A percentile compares a stretch with the other conserved stretches of the same genome.
These are phyloP conservation scores for Stenichneumon culpator DNA, from an alignment of 2,888 invertebrate genomes.

Conservation along the genomic window DNA sequence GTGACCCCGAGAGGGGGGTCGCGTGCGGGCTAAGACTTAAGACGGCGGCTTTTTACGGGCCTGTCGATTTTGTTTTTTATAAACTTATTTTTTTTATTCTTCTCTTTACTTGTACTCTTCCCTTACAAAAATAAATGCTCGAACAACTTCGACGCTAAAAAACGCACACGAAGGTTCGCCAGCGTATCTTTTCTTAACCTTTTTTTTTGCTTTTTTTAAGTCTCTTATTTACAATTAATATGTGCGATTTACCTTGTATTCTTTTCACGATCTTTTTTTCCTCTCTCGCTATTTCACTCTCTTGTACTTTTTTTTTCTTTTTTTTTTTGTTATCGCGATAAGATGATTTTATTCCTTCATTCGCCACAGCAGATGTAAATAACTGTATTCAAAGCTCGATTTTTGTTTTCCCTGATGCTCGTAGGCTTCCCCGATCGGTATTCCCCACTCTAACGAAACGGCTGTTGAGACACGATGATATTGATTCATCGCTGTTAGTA, in stretches of 20 bases:
- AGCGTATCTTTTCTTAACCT: constrained; percentile 25
- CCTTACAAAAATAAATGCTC: constrained; percentile 82
- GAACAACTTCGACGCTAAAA: constrained; percentile 77
- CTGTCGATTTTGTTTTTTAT: constrained; percentile 38
- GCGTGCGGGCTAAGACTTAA: constrained; percentile 36
- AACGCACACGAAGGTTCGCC: constrained; percentile 76
- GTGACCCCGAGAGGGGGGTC: constrained; percentile 42
- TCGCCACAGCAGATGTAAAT: constrained; percentile 34
- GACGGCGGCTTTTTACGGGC: constrained; percentile 37
- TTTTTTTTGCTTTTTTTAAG: constrained; percentile 25
- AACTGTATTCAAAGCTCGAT: background rate
- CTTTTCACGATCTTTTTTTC: constrained; percentile 24
- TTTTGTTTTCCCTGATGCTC: background rate
- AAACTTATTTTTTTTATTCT: constrained; percentile 47
- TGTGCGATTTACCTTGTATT: constrained; percentile 31
- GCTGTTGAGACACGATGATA: constrained; percentile 46
- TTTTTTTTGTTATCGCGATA: constrained; percentile 2
- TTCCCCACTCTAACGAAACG: constrained; percentile 51
- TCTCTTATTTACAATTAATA: constrained; percentile 49
- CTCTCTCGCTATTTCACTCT: background rate
- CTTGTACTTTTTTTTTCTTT: constrained; percentile 26
- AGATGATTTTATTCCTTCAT: constrained; percentile 8
- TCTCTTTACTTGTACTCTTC: constrained; percentile 69
- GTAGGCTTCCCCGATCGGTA: constrained; percentile 29
- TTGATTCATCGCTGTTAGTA: constrained; percentile 24